Conservation (phyloP, 2,797 vertebrate species). For the Spinus pinus region DNA sequence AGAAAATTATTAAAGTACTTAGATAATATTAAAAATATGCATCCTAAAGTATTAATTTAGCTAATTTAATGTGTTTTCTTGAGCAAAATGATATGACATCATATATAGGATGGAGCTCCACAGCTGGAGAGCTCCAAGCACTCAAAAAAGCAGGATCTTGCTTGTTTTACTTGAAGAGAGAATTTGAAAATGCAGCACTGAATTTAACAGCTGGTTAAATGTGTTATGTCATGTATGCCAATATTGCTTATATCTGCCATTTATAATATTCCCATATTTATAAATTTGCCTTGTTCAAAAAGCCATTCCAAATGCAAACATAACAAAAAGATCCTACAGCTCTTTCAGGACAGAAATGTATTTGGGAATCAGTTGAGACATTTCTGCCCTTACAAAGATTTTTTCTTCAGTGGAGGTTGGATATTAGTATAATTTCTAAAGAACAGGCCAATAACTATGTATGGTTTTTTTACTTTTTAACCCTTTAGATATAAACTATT, state of each 20-base stretch:
- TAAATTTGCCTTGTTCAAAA: background rate
- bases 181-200: background rate
- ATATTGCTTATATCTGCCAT: background rate
- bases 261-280: background rate
- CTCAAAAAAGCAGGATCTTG: background rate
- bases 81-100: background rate
- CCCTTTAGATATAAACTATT: too few species aligned
- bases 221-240: background rate
- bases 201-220: background rate
- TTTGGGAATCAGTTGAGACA: background rate
- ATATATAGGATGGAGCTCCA: background rate
- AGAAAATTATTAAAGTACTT: background rate
- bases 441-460: too few species aligned
- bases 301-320: background rate
- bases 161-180: background rate
- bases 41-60: background rate
- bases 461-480: background rate
- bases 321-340: background rate
- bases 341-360: background rate
- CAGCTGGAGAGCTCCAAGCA: background rate
- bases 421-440: background rate
- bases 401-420: background rate
- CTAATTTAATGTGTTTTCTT: background rate
- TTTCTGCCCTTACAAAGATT: background rate
- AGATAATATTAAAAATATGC: background rate